Evolutionary conservation across 2,797 vertebrate genomes (phyloP).

Genomic region (Darevskia nairensis): DNA sequence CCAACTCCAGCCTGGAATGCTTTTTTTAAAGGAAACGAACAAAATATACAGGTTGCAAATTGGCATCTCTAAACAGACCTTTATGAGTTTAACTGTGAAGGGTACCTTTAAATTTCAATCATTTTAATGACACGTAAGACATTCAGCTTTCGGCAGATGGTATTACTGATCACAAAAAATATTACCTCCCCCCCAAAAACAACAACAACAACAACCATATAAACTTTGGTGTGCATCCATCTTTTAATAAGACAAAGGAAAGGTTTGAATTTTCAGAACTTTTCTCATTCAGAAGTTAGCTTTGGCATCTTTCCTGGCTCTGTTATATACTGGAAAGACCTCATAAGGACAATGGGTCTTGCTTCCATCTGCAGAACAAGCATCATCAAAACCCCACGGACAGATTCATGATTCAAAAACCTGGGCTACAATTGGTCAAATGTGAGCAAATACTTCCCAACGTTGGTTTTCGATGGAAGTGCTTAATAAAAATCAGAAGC

Average conservation of each 20-base stretch:
- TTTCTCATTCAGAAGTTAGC: neutral
- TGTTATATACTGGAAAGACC: accelerated
- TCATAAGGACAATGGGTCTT: neutral
- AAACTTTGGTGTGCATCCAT: neutral
- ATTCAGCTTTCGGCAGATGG: neutral
- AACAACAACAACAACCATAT: neutral
- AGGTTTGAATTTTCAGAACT: neutral
- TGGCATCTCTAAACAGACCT: neutral
- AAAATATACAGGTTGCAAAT: neutral
- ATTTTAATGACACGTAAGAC: neutral
- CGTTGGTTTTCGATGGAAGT: neutral
- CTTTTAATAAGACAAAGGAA: neutral
- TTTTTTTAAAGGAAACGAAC: neutral
- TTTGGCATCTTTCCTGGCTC: neutral
- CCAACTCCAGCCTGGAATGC: too few relatives aligned
- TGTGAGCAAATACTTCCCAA: neutral
- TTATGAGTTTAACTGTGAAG: neutral
- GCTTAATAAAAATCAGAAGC: accelerated
- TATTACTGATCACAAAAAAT: neutral
- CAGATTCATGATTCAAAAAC: accelerated
- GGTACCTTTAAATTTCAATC: neutral
- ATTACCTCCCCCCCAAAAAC: neutral
- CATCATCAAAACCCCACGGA: neutral
- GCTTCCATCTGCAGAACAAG: neutral
- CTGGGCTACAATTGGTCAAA: neutral